Evolutionary conservation across 2,113 vertebrate genomes (phyloP).

Genomic region (Ictalurus punctatus): DNA sequence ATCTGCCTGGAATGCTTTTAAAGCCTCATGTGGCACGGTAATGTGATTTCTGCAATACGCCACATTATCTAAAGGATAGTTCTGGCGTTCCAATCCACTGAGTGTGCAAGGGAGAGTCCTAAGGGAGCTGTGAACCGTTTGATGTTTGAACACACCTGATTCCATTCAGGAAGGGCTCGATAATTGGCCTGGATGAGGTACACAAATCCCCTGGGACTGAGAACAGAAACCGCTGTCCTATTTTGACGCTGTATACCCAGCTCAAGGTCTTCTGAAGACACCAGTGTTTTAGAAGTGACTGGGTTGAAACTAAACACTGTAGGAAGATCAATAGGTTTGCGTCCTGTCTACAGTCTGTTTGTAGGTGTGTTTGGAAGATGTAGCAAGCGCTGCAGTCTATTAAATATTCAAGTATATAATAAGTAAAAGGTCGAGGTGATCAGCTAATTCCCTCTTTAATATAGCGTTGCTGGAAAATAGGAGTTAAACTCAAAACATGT

Average conservation of each 20-base stretch:
- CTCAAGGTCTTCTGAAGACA: neutral
- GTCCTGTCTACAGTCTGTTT: neutral
- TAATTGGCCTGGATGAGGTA: neutral
- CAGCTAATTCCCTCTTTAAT: neutral
- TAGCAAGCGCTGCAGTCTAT: neutral
- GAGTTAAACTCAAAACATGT: neutral
- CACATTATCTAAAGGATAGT: neutral
- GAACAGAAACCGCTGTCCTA: neutral
- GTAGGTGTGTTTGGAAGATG: neutral
- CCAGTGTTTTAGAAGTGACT: neutral
- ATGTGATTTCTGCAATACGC: neutral
- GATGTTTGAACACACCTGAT: neutral
- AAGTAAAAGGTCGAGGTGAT: neutral
- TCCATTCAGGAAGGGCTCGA: neutral
- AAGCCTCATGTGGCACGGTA: constrained; percentile 6
- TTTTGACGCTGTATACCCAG: neutral
- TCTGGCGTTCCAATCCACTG: neutral
- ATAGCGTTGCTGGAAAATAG: neutral
- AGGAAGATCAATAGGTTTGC: neutral
- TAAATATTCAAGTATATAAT: neutral
- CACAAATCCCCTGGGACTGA: neutral
- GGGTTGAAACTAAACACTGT: neutral
- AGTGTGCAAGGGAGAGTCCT: neutral
- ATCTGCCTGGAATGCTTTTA: neutral
- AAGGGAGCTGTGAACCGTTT: neutral